phyloP scores from a whole-genome alignment of 2,888 invertebrate genomes.

The Prosopocoilus inquinatus region DNA sequence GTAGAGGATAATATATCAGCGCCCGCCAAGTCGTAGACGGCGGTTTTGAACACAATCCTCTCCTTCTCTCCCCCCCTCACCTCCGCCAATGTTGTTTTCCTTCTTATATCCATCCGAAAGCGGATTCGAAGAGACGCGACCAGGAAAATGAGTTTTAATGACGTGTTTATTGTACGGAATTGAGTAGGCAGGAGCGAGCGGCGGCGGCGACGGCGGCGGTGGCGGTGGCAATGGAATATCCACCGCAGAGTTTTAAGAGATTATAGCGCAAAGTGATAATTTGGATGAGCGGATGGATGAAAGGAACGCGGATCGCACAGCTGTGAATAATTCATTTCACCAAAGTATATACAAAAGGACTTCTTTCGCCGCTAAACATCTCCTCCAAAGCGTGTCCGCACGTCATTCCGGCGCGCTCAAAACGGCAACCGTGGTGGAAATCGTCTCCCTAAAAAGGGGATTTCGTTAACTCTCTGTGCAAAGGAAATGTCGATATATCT shows the following conservation, averaged over 20 bases:
- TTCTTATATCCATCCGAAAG: slow-evolving; percentile 12
- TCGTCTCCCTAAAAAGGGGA: too few relatives aligned
- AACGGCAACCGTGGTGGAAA: too few relatives aligned
- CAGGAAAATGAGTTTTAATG: slow-evolving; percentile 42
- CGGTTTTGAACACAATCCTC: slow-evolving; percentile 22
- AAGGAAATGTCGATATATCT: too few relatives aligned
- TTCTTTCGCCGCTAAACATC: slow-evolving; percentile 18
- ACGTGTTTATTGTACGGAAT: slow-evolving; percentile 40
- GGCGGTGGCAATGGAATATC: slow-evolving; percentile 35
- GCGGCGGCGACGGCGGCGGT: slow-evolving; percentile 33
- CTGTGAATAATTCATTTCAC: slow-evolving; percentile 42
- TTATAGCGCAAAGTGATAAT: slow-evolving; percentile 45
- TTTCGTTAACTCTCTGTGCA: too few relatives aligned
- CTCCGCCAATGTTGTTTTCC: slow-evolving; percentile 10
- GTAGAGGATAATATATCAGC: slow-evolving; percentile 36
- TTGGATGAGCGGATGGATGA: slow-evolving; percentile 40
- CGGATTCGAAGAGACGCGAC: slow-evolving; percentile 29
- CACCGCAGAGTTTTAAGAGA: slow-evolving; percentile 40
- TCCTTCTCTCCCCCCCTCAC: too few relatives aligned
- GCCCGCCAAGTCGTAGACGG: slow-evolving; percentile 26
- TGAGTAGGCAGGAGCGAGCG: slow-evolving; percentile 30
- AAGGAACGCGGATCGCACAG: slow-evolving; percentile 36
- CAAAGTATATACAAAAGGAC: slow-evolving; percentile 18
- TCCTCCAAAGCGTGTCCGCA: neutral
- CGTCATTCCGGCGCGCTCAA: too few relatives aligned